phyloP scores from a whole-genome alignment of 1,140 invertebrate genomes.

The Drosophila ohnishii region DNA sequence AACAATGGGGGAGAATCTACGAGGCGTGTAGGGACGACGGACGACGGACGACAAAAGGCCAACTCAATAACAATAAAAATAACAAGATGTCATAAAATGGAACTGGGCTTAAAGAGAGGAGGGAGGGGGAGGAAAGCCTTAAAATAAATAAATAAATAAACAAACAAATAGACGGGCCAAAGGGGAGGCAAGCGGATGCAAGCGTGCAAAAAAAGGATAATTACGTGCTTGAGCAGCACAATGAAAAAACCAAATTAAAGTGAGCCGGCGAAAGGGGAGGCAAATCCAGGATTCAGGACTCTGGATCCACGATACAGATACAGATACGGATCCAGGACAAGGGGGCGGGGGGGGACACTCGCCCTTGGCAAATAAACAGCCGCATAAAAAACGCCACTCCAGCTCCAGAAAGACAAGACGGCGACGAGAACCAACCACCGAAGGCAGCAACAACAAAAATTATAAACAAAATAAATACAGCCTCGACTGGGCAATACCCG shows the following conservation, averaged over 20 bases:
- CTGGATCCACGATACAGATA: background rate
- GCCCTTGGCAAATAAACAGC: slow-evolving; percentile 62
- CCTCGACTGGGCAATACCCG: slow-evolving; percentile 1
- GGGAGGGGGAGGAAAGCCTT: slow-evolving; percentile 9
- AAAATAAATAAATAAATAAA: slow-evolving; percentile 50
- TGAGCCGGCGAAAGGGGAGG: slow-evolving; percentile 24
- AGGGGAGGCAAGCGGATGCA: slow-evolving; percentile 7
- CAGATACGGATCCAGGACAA: background rate
- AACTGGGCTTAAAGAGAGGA: too few species aligned
- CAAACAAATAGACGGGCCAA: slow-evolving; percentile 41
- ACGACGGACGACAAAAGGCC: slow-evolving; percentile 55
- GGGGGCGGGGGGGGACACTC: background rate
- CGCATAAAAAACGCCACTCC: slow-evolving; percentile 42
- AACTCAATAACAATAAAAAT: slow-evolving; percentile 80
- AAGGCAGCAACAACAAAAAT: background rate
- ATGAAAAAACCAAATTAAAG: slow-evolving; percentile 62
- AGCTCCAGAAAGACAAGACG: slow-evolving; percentile 26
- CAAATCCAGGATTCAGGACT: background rate
- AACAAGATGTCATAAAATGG: slow-evolving; percentile 77
- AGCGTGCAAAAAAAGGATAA: slow-evolving; percentile 68
- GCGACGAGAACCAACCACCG: slow-evolving; percentile 44
- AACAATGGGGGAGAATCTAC: slow-evolving; percentile 45
- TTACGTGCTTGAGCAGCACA: slow-evolving; percentile 72
- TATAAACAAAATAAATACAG: background rate
- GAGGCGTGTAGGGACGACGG: slow-evolving; percentile 51